Percentiles rank a stretch among this genome's conserved stretches.
These are phyloP conservation scores for Macrophya annulata DNA, from an alignment of 2,888 invertebrate species.

Conservation along the genomic window DNA sequence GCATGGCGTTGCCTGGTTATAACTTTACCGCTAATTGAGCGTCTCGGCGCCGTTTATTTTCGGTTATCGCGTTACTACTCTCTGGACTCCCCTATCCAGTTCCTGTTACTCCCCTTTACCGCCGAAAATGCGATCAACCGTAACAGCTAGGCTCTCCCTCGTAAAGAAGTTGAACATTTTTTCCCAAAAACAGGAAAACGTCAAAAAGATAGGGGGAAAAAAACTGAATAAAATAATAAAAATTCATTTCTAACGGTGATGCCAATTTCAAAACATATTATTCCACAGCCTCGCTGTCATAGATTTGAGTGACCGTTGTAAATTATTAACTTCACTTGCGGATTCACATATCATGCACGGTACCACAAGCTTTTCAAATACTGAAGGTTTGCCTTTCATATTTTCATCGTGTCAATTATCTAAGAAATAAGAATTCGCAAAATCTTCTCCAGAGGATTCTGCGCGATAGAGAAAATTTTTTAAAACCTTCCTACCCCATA, in stretches of 20 bases:
- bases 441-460: not conserved
- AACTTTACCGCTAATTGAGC: conserved; percentile 51
- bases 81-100: conserved; percentile 33
- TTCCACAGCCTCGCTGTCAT: not conserved
- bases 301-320: not conserved
- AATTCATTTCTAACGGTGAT: not conserved
- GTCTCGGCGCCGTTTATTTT: conserved; percentile 48
- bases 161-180: conserved; percentile 16
- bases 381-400: not conserved
- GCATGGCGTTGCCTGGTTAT: conserved; percentile 28
- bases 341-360: not conserved
- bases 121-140: conserved; percentile 32
- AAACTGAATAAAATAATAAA: not conserved
- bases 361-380: not conserved
- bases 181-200: not conserved
- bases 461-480: not conserved
- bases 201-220: not conserved
- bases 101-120: not conserved
- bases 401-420: not conserved
- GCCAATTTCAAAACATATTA: not conserved
- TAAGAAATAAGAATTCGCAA: not conserved
- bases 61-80: conserved; percentile 47
- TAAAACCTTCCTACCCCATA: not conserved
- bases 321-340: not conserved
- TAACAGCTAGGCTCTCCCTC: conserved; percentile 33